phyloP scores from a whole-genome alignment of 2,888 invertebrate species.

The Hypolimnas misippus region DNA sequence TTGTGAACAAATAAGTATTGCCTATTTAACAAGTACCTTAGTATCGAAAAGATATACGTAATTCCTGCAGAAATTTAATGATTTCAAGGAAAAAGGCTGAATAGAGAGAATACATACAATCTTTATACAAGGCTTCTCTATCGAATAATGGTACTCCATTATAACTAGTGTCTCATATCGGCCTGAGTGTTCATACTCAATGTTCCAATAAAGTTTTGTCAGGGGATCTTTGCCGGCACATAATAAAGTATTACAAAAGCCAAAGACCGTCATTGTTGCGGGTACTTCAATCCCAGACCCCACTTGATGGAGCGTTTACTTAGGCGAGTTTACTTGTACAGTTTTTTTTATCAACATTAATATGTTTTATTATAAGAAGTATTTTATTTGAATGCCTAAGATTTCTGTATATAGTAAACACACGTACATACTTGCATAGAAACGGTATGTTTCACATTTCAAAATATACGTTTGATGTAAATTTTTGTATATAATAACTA shows the following conservation, averaged over 20 bases:
- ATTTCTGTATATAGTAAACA: no score
- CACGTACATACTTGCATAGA: no score
- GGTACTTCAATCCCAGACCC: slow-evolving; percentile 79
- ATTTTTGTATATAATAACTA: no score
- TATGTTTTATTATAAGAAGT: no score
- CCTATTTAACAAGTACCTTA: no score
- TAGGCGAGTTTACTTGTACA: slow-evolving; percentile 32
- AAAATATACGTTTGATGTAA: no score
- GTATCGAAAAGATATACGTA: background rate
- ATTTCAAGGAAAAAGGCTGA: slow-evolving; percentile 6
- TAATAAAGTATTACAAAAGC: slow-evolving; percentile 84
- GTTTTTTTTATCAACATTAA: background rate
- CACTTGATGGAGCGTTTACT: slow-evolving; percentile 54
- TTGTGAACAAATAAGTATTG: no score
- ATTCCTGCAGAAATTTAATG: slow-evolving; percentile 9
- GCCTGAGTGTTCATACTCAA: slow-evolving; percentile 74
- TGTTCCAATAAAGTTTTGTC: slow-evolving; percentile 84
- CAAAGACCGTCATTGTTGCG: slow-evolving; percentile 84
- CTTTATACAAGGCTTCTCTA: slow-evolving; percentile 51
- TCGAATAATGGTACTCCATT: slow-evolving; percentile 65
- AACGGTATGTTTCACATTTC: no score
- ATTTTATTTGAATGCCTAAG: no score
- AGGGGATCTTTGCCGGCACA: slow-evolving; percentile 81
- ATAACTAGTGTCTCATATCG: slow-evolving; percentile 75
- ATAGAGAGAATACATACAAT: slow-evolving; percentile 30